These are phyloP conservation scores for Abramis brama DNA, from an alignment of 2,113 vertebrate species.

Conservation along the genomic window DNA sequence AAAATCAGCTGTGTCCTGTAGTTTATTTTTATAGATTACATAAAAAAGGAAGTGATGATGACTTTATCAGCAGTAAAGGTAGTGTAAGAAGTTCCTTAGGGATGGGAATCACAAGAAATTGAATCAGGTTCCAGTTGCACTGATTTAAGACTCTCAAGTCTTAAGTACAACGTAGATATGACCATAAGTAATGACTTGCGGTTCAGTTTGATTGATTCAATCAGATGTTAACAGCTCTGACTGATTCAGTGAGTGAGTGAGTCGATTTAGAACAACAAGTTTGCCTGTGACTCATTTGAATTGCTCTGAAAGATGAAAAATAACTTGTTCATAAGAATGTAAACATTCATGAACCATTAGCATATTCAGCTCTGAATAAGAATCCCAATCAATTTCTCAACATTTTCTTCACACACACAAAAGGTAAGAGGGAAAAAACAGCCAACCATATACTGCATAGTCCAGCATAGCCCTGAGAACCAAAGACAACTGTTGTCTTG, in stretches of 20 bases:
- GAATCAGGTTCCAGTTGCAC: neutral
- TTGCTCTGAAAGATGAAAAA: neutral
- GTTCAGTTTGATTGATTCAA: neutral
- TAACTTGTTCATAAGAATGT: neutral
- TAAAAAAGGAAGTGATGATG: neutral
- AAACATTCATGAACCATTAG: neutral
- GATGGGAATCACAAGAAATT: neutral
- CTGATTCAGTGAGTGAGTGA: neutral
- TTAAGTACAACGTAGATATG: neutral
- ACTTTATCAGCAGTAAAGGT: neutral
- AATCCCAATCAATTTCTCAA: neutral
- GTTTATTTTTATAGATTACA: neutral
- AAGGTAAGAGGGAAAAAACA: neutral
- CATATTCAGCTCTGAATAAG: slow-evolving; percentile 4
- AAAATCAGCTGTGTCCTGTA: slow-evolving; percentile 5
- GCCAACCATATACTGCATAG: neutral
- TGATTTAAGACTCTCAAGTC: neutral
- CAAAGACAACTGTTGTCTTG: slow-evolving; percentile 17
- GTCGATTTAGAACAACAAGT: neutral
- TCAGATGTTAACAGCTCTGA: slow-evolving; percentile 9
- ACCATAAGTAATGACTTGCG: neutral
- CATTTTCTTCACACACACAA: neutral
- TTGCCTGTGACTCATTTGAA: slow-evolving; percentile 9
- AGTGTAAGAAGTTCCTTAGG: neutral
- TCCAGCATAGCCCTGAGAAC: neutral